phyloP scores from a whole-genome alignment of 2,888 invertebrate species.

The Idaea straminata region DNA sequence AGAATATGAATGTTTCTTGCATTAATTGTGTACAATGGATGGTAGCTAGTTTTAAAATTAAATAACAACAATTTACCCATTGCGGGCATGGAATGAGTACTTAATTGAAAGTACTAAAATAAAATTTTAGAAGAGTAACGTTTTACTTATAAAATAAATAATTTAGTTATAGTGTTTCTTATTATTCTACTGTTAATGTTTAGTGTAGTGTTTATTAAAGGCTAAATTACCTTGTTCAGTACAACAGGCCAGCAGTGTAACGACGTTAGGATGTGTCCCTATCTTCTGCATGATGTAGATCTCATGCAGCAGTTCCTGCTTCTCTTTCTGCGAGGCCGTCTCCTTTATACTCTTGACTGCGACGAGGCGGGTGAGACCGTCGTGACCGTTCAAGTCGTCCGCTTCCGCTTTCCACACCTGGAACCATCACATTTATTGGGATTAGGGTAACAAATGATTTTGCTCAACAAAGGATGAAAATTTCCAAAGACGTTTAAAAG shows the following conservation, averaged over 20 bases:
- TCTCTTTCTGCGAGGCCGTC: slow-evolving; percentile 88
- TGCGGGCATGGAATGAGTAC: too few species aligned
- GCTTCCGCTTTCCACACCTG: slow-evolving; percentile 93
- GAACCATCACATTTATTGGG: slow-evolving; percentile 10
- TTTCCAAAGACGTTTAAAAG: neutral
- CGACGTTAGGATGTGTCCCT: slow-evolving; percentile 90
- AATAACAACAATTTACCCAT: too few species aligned
- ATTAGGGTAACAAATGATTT: neutral
- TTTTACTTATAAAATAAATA: too few species aligned
- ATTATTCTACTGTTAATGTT: too few species aligned
- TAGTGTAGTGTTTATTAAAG: too few species aligned
- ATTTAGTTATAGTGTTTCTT: too few species aligned
- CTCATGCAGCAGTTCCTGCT: slow-evolving; percentile 86
- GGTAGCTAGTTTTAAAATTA: too few species aligned
- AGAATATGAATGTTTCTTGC: too few species aligned
- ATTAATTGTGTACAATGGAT: too few species aligned
- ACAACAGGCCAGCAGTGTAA: slow-evolving; percentile 89
- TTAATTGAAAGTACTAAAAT: too few species aligned
- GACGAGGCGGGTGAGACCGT: slow-evolving; percentile 88
- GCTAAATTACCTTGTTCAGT: slow-evolving; percentile 86
- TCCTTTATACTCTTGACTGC: slow-evolving; percentile 92
- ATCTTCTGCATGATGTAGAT: slow-evolving; percentile 90
- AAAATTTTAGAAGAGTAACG: too few species aligned
- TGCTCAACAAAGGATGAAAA: neutral
- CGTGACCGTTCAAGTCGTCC: slow-evolving; percentile 87